phyloP scores from a whole-genome alignment of 1,140 invertebrate species.

The Drosophila trapezifrons region DNA sequence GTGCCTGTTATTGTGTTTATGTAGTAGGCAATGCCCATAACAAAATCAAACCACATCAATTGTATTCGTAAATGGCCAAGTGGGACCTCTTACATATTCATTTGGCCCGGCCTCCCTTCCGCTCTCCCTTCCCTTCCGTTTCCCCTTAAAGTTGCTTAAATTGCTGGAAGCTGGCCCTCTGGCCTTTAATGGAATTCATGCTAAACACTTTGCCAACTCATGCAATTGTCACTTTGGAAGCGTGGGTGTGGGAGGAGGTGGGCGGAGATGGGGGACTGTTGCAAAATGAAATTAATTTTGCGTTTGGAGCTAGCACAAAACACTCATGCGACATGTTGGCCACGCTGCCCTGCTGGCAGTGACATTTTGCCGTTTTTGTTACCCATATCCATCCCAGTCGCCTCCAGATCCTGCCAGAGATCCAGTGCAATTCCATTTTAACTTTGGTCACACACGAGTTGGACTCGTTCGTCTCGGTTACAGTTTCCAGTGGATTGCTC shows the following conservation, averaged over 20 bases:
- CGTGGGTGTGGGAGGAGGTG: conserved; percentile 22
- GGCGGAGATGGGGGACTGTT: not conserved
- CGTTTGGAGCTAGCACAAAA: conserved; percentile 68
- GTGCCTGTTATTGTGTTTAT: conserved; percentile 67
- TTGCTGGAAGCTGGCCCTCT: conserved; percentile 48
- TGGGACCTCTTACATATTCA: conserved; percentile 81
- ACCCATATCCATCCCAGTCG: conserved; percentile 23
- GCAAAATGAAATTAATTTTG: conserved; percentile 80
- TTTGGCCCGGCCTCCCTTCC: conserved; percentile 30
- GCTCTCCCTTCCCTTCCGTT: too few relatives aligned
- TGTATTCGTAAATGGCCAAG: conserved; percentile 79
- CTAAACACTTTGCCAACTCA: conserved; percentile 74
- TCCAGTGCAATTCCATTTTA: conserved; percentile 68
- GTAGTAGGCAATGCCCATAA: conserved; percentile 71
- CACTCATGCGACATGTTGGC: conserved; percentile 72
- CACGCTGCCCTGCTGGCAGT: conserved; percentile 45
- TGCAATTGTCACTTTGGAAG: conserved; percentile 72
- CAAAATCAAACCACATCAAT: conserved; percentile 83
- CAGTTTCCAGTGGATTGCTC: conserved; percentile 56
- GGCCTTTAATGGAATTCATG: conserved; percentile 70
- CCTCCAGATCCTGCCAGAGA: conserved; percentile 9
- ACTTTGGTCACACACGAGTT: conserved; percentile 78
- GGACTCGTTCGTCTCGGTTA: conserved; percentile 69
- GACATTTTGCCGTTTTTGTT: conserved; percentile 70
- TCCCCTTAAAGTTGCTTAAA: conserved; percentile 58